These are phyloP conservation scores for Phaonia tiefii DNA, from an alignment of 2,888 invertebrate species.

Conservation along the genomic window DNA sequence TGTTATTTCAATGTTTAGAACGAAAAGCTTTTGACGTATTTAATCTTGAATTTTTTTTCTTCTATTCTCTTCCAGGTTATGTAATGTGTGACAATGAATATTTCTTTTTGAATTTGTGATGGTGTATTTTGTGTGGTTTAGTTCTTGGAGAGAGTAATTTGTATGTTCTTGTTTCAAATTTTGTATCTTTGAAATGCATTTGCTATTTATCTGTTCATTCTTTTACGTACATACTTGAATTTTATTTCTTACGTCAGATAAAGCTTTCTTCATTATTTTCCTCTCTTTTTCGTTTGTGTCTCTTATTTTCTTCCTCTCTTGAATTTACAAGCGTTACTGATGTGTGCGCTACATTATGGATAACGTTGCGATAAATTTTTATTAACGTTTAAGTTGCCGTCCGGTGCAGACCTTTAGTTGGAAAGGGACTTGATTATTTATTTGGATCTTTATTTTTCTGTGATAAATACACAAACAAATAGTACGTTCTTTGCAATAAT, in stretches of 20 bases:
- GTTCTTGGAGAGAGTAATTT: not conserved
- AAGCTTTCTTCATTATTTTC: constrained; percentile 7
- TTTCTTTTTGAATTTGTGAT: constrained; percentile 33
- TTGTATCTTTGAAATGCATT: not conserved
- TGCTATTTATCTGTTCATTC: too few species aligned
- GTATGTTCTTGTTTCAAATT: not conserved
- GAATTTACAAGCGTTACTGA: constrained; percentile 16
- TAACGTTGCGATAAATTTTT: constrained; percentile 68
- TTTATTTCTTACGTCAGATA: constrained; percentile 15
- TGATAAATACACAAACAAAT: constrained; percentile 74
- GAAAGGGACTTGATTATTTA: constrained; percentile 72
- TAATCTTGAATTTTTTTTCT: not conserved
- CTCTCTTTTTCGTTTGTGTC: constrained; percentile 17
- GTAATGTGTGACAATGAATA: constrained; percentile 47
- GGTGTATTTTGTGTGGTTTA: constrained; percentile 7
- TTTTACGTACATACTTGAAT: not conserved
- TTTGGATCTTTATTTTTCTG: constrained; percentile 75
- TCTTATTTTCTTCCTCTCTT: constrained; percentile 14
- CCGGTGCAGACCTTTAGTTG: constrained; percentile 77
- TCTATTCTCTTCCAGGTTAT: constrained; percentile 36
- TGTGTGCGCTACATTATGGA: constrained; percentile 43
- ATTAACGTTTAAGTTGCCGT: constrained; percentile 78
- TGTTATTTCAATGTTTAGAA: not conserved
- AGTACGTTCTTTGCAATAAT: constrained; percentile 73
- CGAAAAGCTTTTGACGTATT: constrained; percentile 15